Conservation (phyloP, 1,140 invertebrate species). For the Tachypleus tridentatus region DNA sequence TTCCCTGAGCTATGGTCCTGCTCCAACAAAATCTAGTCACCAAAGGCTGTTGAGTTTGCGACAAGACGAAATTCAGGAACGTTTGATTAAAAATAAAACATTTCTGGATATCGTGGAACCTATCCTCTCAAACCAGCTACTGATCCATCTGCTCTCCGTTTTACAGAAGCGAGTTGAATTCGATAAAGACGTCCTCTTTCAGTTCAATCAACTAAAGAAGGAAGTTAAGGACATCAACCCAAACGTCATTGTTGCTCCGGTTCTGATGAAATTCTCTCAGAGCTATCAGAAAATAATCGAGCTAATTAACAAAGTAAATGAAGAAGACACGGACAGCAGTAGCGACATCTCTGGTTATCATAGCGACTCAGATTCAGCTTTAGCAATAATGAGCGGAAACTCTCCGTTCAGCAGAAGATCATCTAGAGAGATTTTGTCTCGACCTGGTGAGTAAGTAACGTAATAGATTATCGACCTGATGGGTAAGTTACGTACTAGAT, state of each 20-base stretch:
- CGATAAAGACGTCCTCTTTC: conserved; percentile 48
- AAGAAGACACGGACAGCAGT: conserved; percentile 19
- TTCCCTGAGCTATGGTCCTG: conserved; percentile 48
- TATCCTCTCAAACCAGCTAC: conserved; percentile 32
- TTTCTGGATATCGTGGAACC: conserved; percentile 69
- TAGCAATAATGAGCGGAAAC: conserved; percentile 19
- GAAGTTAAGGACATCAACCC: conserved; percentile 48
- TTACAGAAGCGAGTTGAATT: conserved; percentile 49
- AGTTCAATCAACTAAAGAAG: conserved; percentile 50
- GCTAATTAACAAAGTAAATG: conserved; percentile 17
- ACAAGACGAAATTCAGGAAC: conserved; percentile 55
- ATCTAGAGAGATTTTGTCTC: no score
- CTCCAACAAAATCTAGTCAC: conserved; percentile 69
- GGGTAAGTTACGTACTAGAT: no score
- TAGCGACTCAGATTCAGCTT: conserved; percentile 19
- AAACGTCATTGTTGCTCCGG: conserved; percentile 16
- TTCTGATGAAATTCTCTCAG: conserved; percentile 19
- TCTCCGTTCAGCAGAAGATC: neutral
- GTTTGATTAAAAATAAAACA: conserved; percentile 85
- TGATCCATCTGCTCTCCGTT: conserved; percentile 44
- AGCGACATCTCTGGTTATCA: conserved; percentile 21
- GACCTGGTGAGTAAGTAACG: no score
- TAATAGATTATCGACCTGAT: no score
- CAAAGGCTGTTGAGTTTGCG: conserved; percentile 70
- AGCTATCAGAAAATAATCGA: conserved; percentile 20